These are phyloP conservation scores for Cryptocephalus moraei DNA, from an alignment of 2,888 invertebrate species.

Conservation along the genomic window DNA sequence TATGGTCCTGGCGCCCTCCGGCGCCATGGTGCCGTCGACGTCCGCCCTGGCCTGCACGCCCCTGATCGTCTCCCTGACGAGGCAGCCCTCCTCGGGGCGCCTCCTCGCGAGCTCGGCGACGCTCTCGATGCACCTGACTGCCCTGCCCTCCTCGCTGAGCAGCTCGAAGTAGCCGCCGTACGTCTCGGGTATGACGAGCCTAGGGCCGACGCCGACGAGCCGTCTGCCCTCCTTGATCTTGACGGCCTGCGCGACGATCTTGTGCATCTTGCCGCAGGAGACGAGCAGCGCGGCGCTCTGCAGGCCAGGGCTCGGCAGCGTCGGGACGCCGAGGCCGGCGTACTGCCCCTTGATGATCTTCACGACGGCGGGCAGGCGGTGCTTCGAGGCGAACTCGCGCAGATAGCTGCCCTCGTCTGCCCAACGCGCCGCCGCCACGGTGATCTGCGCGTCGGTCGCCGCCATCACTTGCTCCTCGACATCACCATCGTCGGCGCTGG, in stretches of 20 bases:
- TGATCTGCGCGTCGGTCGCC: constrained; percentile 84
- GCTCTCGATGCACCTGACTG: constrained; percentile 81
- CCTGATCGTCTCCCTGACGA: constrained; percentile 70
- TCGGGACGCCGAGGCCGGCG: constrained; percentile 81
- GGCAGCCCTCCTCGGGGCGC: constrained; percentile 61
- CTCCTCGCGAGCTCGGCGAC: constrained; percentile 73
- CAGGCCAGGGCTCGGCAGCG: constrained; percentile 73
- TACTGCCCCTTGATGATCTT: constrained; percentile 93
- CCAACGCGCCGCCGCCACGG: constrained; percentile 74
- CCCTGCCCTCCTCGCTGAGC: constrained; percentile 86
- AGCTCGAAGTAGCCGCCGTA: constrained; percentile 91
- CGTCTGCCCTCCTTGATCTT: constrained; percentile 83
- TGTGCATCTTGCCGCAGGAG: constrained; percentile 74
- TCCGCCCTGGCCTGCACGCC: constrained; percentile 55
- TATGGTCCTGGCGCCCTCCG: constrained; percentile 62
- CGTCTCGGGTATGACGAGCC: constrained; percentile 81
- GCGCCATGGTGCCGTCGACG: constrained; percentile 48
- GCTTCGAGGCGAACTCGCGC: constrained; percentile 60
- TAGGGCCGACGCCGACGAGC: constrained; percentile 68
- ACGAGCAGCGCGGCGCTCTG: constrained; percentile 80
- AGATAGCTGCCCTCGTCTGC: constrained; percentile 65
- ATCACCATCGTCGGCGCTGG: neutral
- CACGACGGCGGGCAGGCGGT: constrained; percentile 72
- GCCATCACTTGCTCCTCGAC: constrained; percentile 46
- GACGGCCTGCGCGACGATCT: constrained; percentile 79